These are phyloP conservation scores for Unio delphinus DNA, from an alignment of 2,888 invertebrate genomes.

Conservation along the genomic window DNA sequence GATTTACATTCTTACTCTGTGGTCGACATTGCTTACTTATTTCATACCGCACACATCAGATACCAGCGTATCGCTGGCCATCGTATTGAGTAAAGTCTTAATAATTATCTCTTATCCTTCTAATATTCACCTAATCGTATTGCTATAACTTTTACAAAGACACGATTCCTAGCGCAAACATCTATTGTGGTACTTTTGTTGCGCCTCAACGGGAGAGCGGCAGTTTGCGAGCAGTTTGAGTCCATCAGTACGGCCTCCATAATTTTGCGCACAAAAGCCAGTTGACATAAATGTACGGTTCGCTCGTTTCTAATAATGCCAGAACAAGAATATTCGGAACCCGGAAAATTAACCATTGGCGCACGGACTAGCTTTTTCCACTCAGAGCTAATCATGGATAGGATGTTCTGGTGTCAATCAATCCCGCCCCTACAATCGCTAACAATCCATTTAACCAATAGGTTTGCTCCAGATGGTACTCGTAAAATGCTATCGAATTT, in stretches of 20 bases:
- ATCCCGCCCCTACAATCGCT: too few species aligned
- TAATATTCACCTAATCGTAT: constrained; percentile 14
- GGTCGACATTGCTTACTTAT: too few species aligned
- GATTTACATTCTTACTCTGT: too few species aligned
- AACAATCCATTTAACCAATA: too few species aligned
- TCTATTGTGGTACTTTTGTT: constrained; percentile 17
- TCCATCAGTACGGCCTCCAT: constrained; percentile 7
- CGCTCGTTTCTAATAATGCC: constrained; percentile 11
- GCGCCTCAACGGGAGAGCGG: constrained; percentile 6
- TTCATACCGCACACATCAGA: too few species aligned
- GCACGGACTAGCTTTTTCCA: neutral
- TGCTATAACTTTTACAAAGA: constrained; percentile 11
- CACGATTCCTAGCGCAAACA: constrained; percentile 6
- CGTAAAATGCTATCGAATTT: too few species aligned
- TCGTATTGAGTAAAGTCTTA: constrained; percentile 5
- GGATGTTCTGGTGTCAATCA: constrained; percentile 2
- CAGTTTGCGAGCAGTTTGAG: constrained; percentile 8
- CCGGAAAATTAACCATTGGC: too few species aligned
- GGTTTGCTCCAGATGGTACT: too few species aligned
- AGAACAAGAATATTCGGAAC: too few species aligned
- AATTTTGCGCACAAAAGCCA: constrained; percentile 14
- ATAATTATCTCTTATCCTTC: constrained; percentile 18
- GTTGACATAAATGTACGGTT: constrained; percentile 15
- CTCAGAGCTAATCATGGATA: neutral
- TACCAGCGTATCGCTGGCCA: neutral